These are phyloP conservation scores for Zoanthus gigantus DNA, from an alignment of 92 coral and sea anemone species.

Conservation along the genomic window DNA sequence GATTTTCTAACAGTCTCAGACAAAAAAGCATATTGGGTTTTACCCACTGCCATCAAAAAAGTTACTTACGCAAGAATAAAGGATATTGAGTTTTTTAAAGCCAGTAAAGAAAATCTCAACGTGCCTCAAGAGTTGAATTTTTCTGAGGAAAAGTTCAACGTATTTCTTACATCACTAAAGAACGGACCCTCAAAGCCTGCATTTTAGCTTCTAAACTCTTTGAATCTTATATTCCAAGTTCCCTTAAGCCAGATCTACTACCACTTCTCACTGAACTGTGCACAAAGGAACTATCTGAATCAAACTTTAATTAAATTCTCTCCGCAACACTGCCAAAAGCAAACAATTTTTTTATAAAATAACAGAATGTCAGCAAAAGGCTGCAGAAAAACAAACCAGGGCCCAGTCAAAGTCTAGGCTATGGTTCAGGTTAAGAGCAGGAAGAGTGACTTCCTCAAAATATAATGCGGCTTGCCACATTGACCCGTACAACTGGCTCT, in stretches of 20 bases:
- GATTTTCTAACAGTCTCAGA: slow-evolving; percentile 41
- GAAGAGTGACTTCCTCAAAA: slow-evolving; percentile 62
- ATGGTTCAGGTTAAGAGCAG: slow-evolving; percentile 56
- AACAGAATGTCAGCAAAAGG: slow-evolving; percentile 32
- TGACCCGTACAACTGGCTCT: slow-evolving; percentile 9
- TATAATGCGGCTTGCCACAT: slow-evolving; percentile 60
- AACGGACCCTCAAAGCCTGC: slow-evolving; percentile 45
- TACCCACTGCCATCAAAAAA: slow-evolving; percentile 35
- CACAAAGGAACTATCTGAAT: slow-evolving; percentile 13
- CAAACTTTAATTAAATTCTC: slow-evolving; percentile 26
- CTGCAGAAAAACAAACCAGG: slow-evolving; percentile 55
- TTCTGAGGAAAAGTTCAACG: not conserved
- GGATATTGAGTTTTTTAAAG: slow-evolving; percentile 24
- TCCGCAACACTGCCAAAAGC: slow-evolving; percentile 10
- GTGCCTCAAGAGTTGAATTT: not conserved
- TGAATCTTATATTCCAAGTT: slow-evolving; percentile 44
- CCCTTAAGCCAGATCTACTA: slow-evolving; percentile 29
- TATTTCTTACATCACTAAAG: not conserved
- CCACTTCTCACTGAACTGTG: slow-evolving; percentile 26
- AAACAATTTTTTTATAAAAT: not conserved
- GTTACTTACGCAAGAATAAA: slow-evolving; percentile 29
- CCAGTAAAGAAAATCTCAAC: not conserved
- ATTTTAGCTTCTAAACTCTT: not conserved
- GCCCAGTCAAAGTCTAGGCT: slow-evolving; percentile 52
- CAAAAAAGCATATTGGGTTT: slow-evolving; percentile 48